Conservation (phyloP, 2,113 vertebrate genomes). For the Diphyllodes magnificus region DNA sequence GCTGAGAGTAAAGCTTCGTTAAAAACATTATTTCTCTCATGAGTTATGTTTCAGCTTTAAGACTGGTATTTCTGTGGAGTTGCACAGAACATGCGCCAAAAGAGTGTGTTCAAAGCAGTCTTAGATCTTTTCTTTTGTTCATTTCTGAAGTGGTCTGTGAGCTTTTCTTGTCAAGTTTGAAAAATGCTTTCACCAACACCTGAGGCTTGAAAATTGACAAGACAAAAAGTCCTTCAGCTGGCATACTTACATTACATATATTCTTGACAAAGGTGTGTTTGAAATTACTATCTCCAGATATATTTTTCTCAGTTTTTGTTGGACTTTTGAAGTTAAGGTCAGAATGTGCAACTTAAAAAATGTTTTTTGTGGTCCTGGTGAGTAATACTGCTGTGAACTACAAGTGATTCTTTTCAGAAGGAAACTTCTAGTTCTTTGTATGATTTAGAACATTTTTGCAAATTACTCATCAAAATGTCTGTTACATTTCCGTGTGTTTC, state of each 20-base stretch:
- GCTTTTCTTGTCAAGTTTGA: conserved; percentile 58
- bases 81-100: conserved; percentile 37
- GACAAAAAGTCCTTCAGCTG: not conserved
- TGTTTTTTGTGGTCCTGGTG: not conserved
- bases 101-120: conserved; percentile 60
- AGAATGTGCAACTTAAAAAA: not conserved
- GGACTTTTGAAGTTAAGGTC: not conserved
- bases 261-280: not conserved
- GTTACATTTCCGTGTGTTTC: not conserved
- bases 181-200: conserved; percentile 61
- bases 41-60: not conserved
- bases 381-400: not conserved
- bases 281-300: not conserved
- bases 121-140: conserved; percentile 70
- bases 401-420: not conserved
- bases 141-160: conserved; percentile 57
- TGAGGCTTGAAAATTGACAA: conserved; percentile 48
- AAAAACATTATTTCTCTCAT: not conserved
- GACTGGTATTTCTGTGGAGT: conserved; percentile 22
- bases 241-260: not conserved
- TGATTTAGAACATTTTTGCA: not conserved
- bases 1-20: not conserved
- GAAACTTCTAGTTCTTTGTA: not conserved
- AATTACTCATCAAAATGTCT: not conserved
- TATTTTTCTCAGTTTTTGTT: not conserved